Percentiles rank a stretch among this genome's conserved stretches.
phyloP scores from a whole-genome alignment of 2,888 invertebrate genomes.

The Protophormia terraenovae region DNA sequence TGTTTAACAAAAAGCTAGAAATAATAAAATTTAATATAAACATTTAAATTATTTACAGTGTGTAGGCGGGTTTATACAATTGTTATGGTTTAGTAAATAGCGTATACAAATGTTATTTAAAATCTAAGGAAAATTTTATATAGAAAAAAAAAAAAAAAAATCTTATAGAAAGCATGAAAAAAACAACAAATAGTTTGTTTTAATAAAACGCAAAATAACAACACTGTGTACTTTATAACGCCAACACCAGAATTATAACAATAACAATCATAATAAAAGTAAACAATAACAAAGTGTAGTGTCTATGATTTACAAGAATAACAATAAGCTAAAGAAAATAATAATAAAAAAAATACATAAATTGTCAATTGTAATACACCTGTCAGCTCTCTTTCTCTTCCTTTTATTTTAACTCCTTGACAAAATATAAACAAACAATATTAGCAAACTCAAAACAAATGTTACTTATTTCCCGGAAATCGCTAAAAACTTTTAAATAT shows the following conservation, averaged over 20 bases:
- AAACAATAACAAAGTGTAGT: background rate
- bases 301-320: too few species aligned
- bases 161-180: too few species aligned
- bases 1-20: background rate
- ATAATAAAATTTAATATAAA: conserved; percentile 5
- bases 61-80: conserved; percentile 29
- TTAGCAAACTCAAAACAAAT: background rate
- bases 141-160: conserved; percentile 2
- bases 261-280: background rate
- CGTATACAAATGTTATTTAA: background rate
- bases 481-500: background rate
- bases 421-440: background rate
- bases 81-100: conserved; percentile 12
- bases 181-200: background rate
- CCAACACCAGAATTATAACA: conserved; percentile 39
- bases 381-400: too few species aligned
- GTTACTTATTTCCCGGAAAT: conserved; percentile 36
- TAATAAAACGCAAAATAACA: conserved; percentile 30
- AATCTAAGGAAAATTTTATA: conserved; percentile 13
- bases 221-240: conserved; percentile 36
- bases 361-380: too few species aligned
- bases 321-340: too few species aligned
- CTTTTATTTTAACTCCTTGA: background rate
- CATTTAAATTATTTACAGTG: background rate
- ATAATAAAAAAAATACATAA: background rate